A percentile compares a stretch with the other conserved stretches of the same genome.
phyloP scores from a whole-genome alignment of 2,113 vertebrate species.

The Camelus bactrianus region DNA sequence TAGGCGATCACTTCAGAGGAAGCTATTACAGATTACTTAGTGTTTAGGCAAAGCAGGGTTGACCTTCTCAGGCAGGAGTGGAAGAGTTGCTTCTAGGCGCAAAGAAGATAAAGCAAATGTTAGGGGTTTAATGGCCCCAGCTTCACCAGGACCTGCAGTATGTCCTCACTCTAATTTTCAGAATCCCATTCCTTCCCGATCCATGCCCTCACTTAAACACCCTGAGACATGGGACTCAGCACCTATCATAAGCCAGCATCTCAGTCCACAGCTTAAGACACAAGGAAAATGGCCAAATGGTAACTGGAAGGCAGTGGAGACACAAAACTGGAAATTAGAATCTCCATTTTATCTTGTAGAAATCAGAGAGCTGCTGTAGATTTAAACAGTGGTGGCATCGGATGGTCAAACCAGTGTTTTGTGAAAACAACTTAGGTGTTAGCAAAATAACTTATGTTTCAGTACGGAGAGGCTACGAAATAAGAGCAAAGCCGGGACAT shows the following conservation, averaged over 20 bases:
- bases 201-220: background rate
- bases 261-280: too few relatives aligned
- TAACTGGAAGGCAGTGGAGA: background rate
- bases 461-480: background rate
- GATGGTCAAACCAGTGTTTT: background rate
- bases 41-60: background rate
- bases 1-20: background rate
- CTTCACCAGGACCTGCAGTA: background rate
- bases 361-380: background rate
- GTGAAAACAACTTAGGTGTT: background rate
- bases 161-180: background rate
- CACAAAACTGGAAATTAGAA: background rate
- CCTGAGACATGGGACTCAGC: background rate
- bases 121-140: background rate
- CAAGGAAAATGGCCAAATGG: background rate
- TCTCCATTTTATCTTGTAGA: background rate
- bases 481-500: background rate
- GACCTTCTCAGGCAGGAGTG: background rate
- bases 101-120: background rate
- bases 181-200: background rate
- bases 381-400: background rate
- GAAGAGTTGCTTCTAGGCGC: background rate
- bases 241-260: background rate
- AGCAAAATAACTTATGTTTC: background rate
- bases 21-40: background rate